Base-by-base conservation (phyloP, 2,113 vertebrate genomes). In the Lota lota region DNA sequence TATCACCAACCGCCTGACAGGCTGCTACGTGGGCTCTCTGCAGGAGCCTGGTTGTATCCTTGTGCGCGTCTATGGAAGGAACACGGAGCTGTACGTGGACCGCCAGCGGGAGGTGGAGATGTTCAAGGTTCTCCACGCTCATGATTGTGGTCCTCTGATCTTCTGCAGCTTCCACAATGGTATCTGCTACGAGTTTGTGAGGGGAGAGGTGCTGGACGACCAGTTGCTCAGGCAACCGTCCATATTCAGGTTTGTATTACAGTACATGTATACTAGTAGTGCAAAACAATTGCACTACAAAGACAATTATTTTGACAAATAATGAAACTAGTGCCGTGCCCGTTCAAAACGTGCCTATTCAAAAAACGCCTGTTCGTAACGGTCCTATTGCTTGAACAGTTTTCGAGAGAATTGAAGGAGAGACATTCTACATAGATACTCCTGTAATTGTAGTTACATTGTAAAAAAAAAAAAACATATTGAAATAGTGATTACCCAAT, bases 81-180 rank as follows among this genome's bases (percentile, higher is more conserved):
- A 71, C 85, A 93, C 92, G 0, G 92, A 93, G 71, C 90, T 92
- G 5, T 92, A 79, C 0, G 70, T 93, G 70, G 82, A 92, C 76
- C 78, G 90, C 20, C 68, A 85, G 40, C 82, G 77, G 16, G 92
- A 93, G 66, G 64, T 92, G 83, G 84, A 92, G 73, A 92, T 85
- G 77, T 83, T 93, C 65, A 79, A 79, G 77, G 50, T 91, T 56
- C 70, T 93, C 21, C 87, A 92, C 5, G 60, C 79, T 1, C 82
- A 92, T 1, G 78, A 80, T 33, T 90, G 90, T 18, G 92, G 91
- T 1, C 91, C 92, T 0, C 66, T 89, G 75, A 88, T 93, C 69
- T 93, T 90, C 85, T 93, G 92, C 83, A 92, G 82, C 80, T 93
- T 93, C 78, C 82, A 75, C 64, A 93, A 93, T 0, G 92, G 92